A percentile compares a stretch with the other conserved stretches of the same genome.
Evolutionary conservation across 2,797 vertebrate species (phyloP).

Genomic region (Molossus molossus): DNA sequence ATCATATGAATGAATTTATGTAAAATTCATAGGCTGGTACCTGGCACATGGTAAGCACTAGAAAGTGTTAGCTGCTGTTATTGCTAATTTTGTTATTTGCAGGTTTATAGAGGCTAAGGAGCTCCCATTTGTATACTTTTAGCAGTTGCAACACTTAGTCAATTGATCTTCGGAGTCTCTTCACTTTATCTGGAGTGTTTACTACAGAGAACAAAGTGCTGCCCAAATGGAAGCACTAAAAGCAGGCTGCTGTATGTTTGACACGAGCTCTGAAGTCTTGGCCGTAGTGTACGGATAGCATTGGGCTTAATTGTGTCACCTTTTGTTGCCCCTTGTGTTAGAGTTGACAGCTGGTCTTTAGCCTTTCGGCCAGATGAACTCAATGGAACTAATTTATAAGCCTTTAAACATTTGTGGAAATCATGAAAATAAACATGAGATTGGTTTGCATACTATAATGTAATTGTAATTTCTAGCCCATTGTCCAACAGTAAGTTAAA

Average conservation of each 20-base stretch:
- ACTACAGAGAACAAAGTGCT: neutral
- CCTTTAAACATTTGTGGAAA: constrained; percentile 28
- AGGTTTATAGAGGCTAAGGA: neutral
- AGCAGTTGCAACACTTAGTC: neutral
- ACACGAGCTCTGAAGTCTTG: neutral
- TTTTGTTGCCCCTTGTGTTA: neutral
- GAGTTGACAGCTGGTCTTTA: neutral
- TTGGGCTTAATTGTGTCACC: neutral
- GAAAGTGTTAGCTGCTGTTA: neutral
- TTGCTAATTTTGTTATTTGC: neutral
- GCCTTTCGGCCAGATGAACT: neutral
- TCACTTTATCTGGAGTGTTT: neutral
- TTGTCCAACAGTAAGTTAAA: neutral
- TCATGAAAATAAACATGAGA: constrained; percentile 34
- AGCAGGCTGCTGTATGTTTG: neutral
- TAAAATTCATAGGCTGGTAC: neutral
- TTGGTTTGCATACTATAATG: neutral
- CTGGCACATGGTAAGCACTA: neutral
- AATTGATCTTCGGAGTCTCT: neutral
- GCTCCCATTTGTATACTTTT: neutral
- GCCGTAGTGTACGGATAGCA: neutral
- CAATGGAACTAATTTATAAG: constrained; percentile 1
- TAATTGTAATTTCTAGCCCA: neutral
- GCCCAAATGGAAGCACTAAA: neutral
- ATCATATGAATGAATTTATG: neutral